Conservation (phyloP, 2,113 vertebrate genomes). For the Oncorhynchus kisutch region DNA sequence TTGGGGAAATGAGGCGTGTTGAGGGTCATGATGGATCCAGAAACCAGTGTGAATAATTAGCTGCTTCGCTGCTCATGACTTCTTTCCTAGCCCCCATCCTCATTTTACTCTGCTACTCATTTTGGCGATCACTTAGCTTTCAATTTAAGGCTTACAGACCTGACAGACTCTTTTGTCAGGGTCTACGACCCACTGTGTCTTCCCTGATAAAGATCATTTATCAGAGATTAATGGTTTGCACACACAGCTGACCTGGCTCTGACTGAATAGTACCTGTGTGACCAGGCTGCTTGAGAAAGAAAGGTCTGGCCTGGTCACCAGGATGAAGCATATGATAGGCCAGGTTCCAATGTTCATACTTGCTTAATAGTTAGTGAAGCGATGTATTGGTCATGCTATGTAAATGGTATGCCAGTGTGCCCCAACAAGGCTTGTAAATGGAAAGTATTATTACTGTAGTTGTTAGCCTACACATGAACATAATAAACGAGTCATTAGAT, state of each 20-base stretch:
- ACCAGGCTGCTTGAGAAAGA: constrained; percentile 32
- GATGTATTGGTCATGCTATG: too few species aligned
- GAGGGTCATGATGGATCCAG: constrained; percentile 73
- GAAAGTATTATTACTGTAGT: too few species aligned
- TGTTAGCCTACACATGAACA: too few species aligned
- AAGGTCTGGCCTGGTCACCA: too few species aligned
- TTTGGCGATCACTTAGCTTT: constrained; percentile 58
- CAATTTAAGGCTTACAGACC: constrained; percentile 55
- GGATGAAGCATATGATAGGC: not conserved
- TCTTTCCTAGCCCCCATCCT: constrained; percentile 52
- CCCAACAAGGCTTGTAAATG: too few species aligned
- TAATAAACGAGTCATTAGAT: too few species aligned
- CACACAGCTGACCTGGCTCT: constrained; percentile 15
- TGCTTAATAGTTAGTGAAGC: too few species aligned
- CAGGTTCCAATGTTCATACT: not conserved
- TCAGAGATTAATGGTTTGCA: constrained; percentile 48
- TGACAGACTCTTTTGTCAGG: constrained; percentile 51
- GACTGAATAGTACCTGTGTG: constrained; percentile 46
- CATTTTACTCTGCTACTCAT: constrained; percentile 50
- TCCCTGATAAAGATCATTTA: constrained; percentile 50
- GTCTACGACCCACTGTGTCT: constrained; percentile 44
- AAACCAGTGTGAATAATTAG: constrained; percentile 63
- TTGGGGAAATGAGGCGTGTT: constrained; percentile 67
- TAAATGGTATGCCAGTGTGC: too few species aligned
- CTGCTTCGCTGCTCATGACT: constrained; percentile 58